phyloP scores from a whole-genome alignment of 2,888 invertebrate genomes.

The Aproaerema taeniolella region DNA sequence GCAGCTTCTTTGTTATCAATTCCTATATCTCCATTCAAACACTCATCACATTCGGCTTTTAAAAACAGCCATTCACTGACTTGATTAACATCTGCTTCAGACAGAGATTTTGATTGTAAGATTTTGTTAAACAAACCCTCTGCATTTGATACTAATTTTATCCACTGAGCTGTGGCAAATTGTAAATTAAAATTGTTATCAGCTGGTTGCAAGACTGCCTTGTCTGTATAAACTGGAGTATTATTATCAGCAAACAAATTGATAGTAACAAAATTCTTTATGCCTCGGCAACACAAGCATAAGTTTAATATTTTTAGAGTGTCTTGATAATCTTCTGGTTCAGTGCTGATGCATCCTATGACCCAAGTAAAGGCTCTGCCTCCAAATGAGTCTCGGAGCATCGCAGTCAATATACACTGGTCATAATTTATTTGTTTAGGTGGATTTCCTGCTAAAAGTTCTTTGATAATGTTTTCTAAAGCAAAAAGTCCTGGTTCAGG shows the following conservation, averaged over 20 bases:
- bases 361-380: slow-evolving; percentile 85
- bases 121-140: slow-evolving; percentile 89
- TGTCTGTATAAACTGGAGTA: slow-evolving; percentile 71
- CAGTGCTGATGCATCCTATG: slow-evolving; percentile 84
- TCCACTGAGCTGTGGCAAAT: slow-evolving; percentile 90
- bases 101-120: slow-evolving; percentile 82
- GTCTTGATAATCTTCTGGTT: slow-evolving; percentile 81
- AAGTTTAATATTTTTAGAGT: slow-evolving; percentile 83
- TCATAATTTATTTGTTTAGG: slow-evolving; percentile 76
- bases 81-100: slow-evolving; percentile 85
- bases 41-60: slow-evolving; percentile 92
- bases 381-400: slow-evolving; percentile 85
- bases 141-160: slow-evolving; percentile 89
- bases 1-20: slow-evolving; percentile 60
- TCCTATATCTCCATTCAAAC: slow-evolving; percentile 78
- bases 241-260: slow-evolving; percentile 83
- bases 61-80: slow-evolving; percentile 88
- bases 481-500: slow-evolving; percentile 81
- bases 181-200: slow-evolving; percentile 82
- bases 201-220: slow-evolving; percentile 39
- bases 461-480: slow-evolving; percentile 81
- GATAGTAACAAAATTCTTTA: slow-evolving; percentile 83
- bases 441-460: slow-evolving; percentile 72
- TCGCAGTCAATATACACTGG: slow-evolving; percentile 82
- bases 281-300: slow-evolving; percentile 80